phyloP scores from a whole-genome alignment of 2,797 vertebrate genomes.

The Eulemur mongoz region DNA sequence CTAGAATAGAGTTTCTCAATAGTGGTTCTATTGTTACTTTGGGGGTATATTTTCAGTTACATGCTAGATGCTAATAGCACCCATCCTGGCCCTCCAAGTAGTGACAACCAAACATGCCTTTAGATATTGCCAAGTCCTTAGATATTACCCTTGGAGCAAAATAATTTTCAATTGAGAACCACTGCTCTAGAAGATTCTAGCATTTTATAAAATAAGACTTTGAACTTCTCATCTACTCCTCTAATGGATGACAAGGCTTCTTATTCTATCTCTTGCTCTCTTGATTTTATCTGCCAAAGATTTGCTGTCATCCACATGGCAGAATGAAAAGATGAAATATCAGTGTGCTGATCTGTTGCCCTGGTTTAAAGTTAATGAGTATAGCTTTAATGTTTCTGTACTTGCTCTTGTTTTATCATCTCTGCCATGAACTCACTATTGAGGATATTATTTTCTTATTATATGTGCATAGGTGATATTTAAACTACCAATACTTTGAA shows the following conservation, averaged over 20 bases:
- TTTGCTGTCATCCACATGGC: not conserved
- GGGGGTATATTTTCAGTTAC: no score
- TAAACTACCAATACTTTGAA: not conserved
- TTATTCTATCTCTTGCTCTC: not conserved
- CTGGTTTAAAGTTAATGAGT: not conserved
- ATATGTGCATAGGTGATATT: not conserved
- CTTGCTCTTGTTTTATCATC: not conserved
- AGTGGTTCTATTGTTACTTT: not conserved
- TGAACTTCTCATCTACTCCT: not conserved
- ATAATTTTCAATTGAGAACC: not conserved
- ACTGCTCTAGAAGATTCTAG: not conserved
- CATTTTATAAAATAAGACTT: not conserved
- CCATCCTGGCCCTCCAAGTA: not conserved
- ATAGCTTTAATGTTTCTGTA: not conserved
- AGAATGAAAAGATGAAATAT: not conserved
- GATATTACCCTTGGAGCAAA: not conserved
- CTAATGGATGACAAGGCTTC: not conserved
- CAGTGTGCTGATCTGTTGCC: not conserved
- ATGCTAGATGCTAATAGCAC: not conserved
- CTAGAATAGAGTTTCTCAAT: not conserved
- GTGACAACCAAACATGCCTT: not conserved
- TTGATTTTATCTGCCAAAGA: not conserved
- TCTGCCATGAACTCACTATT: not conserved
- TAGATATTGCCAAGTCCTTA: not conserved
- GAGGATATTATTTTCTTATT: not conserved